phyloP scores from a whole-genome alignment of 2,888 invertebrate species.

The Amblyteles armatorius region DNA sequence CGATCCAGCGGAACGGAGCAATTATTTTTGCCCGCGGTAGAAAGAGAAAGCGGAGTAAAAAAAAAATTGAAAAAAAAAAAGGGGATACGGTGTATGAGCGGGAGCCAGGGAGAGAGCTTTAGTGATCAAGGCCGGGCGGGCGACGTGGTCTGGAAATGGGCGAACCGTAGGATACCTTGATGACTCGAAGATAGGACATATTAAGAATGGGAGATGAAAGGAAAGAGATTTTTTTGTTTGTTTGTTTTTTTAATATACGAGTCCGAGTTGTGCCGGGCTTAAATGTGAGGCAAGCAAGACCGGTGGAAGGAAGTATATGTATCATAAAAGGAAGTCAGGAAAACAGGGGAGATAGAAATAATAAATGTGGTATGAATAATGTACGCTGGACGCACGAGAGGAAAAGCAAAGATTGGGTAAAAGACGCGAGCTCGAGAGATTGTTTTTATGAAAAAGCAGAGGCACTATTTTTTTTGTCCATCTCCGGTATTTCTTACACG shows the following conservation, averaged over 20 bases:
- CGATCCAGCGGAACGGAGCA: constrained; percentile 69
- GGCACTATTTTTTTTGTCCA: constrained; percentile 31
- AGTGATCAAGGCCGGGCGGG: constrained; percentile 2
- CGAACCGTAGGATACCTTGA: background rate
- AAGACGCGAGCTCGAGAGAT: too few species aligned
- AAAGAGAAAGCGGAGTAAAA: constrained; percentile 44
- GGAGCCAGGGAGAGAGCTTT: background rate
- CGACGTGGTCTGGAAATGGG: background rate
- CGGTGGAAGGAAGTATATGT: background rate
- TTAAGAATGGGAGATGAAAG: background rate
- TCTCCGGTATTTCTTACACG: too few species aligned
- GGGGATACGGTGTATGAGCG: background rate
- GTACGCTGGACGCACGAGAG: too few species aligned
- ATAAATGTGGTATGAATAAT: background rate
- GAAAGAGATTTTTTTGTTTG: background rate
- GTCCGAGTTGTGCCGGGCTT: background rate
- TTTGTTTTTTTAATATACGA: background rate
- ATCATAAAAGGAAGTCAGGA: background rate
- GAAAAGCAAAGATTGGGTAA: too few species aligned
- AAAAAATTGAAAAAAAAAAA: constrained; percentile 31
- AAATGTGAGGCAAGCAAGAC: background rate
- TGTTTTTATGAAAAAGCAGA: too few species aligned
- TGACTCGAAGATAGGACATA: background rate
- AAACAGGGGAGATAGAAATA: constrained; percentile 1
- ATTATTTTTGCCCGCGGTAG: constrained; percentile 66